Percentiles rank a stretch among this genome's conserved stretches.
These are phyloP conservation scores for Phylloscopus collybita DNA, from an alignment of 2,797 vertebrate species.

Conservation along the genomic window DNA sequence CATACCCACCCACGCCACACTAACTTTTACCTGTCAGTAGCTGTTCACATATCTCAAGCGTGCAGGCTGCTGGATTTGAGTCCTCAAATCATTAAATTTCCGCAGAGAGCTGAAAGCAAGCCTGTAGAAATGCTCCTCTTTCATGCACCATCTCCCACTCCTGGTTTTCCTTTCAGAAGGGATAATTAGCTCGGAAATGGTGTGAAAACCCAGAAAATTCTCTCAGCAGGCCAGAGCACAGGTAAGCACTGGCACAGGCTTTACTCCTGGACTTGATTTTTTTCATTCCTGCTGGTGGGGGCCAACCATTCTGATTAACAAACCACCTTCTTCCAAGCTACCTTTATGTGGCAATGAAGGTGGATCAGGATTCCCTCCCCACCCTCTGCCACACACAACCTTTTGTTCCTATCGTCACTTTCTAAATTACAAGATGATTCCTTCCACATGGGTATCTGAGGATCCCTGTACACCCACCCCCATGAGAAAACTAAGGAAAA, in stretches of 20 bases:
- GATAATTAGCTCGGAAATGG: not conserved
- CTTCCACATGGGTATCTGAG: not conserved
- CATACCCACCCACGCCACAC: not conserved
- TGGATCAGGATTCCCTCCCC: not conserved
- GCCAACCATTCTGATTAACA: not conserved
- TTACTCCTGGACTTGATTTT: not conserved
- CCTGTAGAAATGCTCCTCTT: not conserved
- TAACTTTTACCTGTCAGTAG: not conserved
- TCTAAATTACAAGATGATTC: not conserved
- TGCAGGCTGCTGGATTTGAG: not conserved
- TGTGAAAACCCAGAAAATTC: not conserved
- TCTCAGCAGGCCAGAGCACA: not conserved
- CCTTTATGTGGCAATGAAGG: not conserved
- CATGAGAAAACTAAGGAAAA: not conserved
- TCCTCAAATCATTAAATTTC: not conserved
- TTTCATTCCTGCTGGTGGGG: not conserved
- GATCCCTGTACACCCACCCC: not conserved
- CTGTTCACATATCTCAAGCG: fast-evolving
- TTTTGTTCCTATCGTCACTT: not conserved
- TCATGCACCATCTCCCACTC: not conserved
- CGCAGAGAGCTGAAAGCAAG: not conserved
- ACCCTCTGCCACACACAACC: not conserved
- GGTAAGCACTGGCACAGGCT: not conserved
- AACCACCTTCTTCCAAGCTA: not conserved
- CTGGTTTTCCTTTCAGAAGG: not conserved